These are phyloP conservation scores for Brachynemurus nebulosus DNA, from an alignment of 2,888 invertebrate species.

Conservation along the genomic window DNA sequence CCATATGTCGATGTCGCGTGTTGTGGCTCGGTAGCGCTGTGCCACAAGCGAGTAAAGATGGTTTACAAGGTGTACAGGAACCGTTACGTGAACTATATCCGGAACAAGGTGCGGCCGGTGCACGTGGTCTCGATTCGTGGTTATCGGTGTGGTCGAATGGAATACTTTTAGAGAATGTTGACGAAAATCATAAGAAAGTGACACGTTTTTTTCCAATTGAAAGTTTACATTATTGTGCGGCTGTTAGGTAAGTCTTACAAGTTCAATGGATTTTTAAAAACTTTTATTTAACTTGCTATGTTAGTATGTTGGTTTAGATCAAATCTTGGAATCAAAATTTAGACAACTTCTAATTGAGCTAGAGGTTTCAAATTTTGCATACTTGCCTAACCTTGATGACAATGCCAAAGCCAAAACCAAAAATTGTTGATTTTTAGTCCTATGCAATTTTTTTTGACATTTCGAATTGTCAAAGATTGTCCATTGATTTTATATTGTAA, in stretches of 20 bases:
- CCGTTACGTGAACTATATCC: constrained; percentile 92
- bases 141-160: constrained; percentile 96
- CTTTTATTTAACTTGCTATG: no score
- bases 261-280: no score
- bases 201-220: constrained; percentile 94
- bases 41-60: constrained; percentile 95
- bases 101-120: constrained; percentile 77
- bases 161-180: constrained; percentile 86
- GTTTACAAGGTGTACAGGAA: constrained; percentile 93
- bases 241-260: constrained; percentile 71
- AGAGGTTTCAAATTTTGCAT: no score
- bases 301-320: no score
- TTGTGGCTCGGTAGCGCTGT: constrained; percentile 93
- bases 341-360: no score
- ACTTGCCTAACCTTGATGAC: no score
- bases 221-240: constrained; percentile 89
- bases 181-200: constrained; percentile 86
- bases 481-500: no score
- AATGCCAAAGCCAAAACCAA: no score
- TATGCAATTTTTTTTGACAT: no score
- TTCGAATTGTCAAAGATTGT: no score
- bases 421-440: no score
- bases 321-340: no score
- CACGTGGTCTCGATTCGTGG: constrained; percentile 90
- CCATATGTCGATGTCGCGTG: constrained; percentile 92